Evolutionary conservation across 2,113 vertebrate species (phyloP), one percentile per base, ranked within the genome.

Genomic region (Actenoides lindsayi): DNA sequence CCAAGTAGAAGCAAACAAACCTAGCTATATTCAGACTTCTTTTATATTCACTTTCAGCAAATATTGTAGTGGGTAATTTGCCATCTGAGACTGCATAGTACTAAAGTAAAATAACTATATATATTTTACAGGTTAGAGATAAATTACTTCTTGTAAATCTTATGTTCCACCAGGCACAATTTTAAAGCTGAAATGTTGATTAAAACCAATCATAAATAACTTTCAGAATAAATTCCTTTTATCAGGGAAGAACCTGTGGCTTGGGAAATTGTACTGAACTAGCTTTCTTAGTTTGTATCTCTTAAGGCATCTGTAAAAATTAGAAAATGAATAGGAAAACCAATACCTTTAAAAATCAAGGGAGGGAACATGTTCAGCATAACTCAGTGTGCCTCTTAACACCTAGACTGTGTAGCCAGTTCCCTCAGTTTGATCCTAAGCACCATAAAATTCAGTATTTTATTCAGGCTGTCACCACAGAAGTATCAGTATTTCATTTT

Each of bases 321-420:
- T 64, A 71, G 33, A 21, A 62, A 59, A 7, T 28, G 19, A 51
- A 13, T 31, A 37, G 13, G 35, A 91, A 85, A 77, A 75, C 2
- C 1, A 65, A 3, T 28, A 5, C 9, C 11, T 75, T 59, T 39
- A 70, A 28, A 89, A 84, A 71, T 6, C 37, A 60, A 74, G n/a
- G 17, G 57, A 69, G 6, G 6, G 0, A 68, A 67, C 2, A 27
- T 3, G 2, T 46, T 70, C 50, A 70, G 3, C 5, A 11, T 54
- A 76, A 57, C 31, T 24, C 20, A 82, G 3, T 1, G 0, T 16
- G 8, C 3, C 6, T 74, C 19, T 59, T 73, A 69, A 35, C 20
- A 65, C 9, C 5, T 54, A 51, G 11, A 16, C 20, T 80, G 5
- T 53, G 6, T 3, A 67, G 7, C 11, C 8, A 63, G 8, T 2